Evolutionary conservation across 1,140 invertebrate genomes (phyloP).

Genomic region (Rhizoglyphus robini): DNA sequence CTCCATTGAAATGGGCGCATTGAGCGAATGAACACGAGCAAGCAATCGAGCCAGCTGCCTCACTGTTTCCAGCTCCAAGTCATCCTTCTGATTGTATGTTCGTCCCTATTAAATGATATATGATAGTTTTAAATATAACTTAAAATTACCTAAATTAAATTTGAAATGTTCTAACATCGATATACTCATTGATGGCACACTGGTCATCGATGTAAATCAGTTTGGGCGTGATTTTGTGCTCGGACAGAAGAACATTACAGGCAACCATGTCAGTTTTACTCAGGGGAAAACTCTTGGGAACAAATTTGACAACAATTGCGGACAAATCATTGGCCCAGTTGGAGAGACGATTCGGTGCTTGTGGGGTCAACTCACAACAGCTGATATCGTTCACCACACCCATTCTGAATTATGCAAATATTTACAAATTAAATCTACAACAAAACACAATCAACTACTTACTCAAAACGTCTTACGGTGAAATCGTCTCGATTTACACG

Average conservation of each 20-base stretch:
- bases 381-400: neutral
- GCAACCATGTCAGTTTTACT: neutral
- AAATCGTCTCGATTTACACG: neutral
- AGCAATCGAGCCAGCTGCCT: neutral
- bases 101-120: too few relatives aligned
- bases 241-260: neutral
- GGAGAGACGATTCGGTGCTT: neutral
- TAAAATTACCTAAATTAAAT: neutral
- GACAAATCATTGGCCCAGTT: neutral
- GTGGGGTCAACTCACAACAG: neutral
- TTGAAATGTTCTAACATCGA: neutral
- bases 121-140: neutral
- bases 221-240: neutral
- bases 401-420: neutral
- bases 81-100: conserved; percentile 5
- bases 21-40: neutral
- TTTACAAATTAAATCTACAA: neutral
- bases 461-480: neutral
- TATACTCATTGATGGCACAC: neutral
- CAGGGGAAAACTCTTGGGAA: neutral
- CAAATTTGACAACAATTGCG: neutral
- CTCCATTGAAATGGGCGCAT: neutral
- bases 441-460: neutral
- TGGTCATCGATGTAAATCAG: neutral
- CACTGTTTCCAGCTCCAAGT: neutral